Evolutionary conservation across 53 echinoderm and acorn worm genomes (phyloP).

Genomic region (Paracentrotus lividus): DNA sequence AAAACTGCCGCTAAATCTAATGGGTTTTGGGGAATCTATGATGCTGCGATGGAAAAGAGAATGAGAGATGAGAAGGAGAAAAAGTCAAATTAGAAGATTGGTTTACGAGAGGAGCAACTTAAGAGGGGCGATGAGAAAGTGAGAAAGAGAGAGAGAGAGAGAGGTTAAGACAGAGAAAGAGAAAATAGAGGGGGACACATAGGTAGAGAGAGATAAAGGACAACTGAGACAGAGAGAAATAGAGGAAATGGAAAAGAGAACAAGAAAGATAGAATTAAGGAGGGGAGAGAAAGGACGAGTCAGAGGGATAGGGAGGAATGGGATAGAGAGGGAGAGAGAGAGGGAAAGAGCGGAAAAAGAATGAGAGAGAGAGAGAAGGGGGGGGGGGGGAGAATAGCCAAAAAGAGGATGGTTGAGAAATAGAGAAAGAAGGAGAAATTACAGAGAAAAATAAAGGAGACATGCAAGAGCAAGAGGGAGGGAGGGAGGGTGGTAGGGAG

Average conservation of each 20-base stretch:
- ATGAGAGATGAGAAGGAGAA: not conserved
- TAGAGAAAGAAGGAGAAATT: not conserved
- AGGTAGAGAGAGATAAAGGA: not conserved
- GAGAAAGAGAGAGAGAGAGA: not conserved
- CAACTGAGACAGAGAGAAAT: not conserved
- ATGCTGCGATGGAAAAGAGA: not conserved
- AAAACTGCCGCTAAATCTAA: not conserved
- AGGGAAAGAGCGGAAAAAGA: not conserved
- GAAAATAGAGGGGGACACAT: not conserved
- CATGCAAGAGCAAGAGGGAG: too few species aligned
- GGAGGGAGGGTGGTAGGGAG: not conserved
- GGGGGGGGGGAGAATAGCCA: too few species aligned
- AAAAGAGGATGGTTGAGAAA: too few species aligned
- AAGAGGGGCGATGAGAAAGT: not conserved
- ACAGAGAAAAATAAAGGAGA: too few species aligned
- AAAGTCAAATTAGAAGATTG: not conserved
- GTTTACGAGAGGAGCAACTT: too few species aligned
- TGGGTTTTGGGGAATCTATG: not conserved
- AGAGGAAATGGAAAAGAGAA: not conserved
- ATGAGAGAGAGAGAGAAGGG: not conserved
- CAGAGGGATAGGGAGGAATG: not conserved
- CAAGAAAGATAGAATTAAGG: not conserved
- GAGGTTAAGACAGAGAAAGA: not conserved
- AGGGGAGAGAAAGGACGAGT: not conserved
- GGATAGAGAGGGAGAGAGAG: not conserved